These are phyloP conservation scores for Lissocephala sabroskyi DNA, from an alignment of 2,888 invertebrate species.

Conservation along the genomic window DNA sequence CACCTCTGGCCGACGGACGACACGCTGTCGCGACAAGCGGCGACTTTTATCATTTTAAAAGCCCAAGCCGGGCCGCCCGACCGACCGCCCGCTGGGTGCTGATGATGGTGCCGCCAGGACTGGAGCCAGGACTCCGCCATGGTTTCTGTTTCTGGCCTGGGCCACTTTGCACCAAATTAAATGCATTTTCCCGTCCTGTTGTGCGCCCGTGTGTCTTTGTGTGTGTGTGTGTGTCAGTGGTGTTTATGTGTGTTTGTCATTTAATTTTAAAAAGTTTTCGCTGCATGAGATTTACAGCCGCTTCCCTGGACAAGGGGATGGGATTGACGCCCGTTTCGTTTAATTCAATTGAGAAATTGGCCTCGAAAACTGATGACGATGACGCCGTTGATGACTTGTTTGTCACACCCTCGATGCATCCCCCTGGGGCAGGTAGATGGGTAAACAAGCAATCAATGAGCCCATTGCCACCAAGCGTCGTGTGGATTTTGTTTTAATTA, in stretches of 20 bases:
- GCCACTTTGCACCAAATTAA: constrained; percentile 60
- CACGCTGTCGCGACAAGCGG: constrained; percentile 54
- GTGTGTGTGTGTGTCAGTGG: constrained; percentile 2
- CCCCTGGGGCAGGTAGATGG: too few species aligned
- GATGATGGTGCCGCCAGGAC: constrained; percentile 49
- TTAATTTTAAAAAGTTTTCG: constrained; percentile 51
- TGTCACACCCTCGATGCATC: too few species aligned
- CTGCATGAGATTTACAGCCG: constrained; percentile 53
- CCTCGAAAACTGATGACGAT: too few species aligned
- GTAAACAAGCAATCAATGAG: neutral
- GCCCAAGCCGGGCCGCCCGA: constrained; percentile 27
- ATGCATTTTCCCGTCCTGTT: constrained; percentile 51
- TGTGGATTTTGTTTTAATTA: neutral
- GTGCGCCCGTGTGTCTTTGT: neutral
- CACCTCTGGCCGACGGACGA: too few species aligned
- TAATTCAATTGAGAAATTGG: constrained; percentile 56
- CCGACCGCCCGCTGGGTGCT: neutral
- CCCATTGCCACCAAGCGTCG: too few species aligned
- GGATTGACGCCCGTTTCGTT: constrained; percentile 25
- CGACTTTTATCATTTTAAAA: constrained; percentile 63
- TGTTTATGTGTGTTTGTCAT: constrained; percentile 43
- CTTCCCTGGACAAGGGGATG: constrained; percentile 31
- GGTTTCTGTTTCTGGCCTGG: constrained; percentile 13
- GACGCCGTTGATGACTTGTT: too few species aligned
- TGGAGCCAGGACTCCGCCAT: constrained; percentile 42